Percentiles rank a stretch among this genome's conserved stretches.
These are phyloP conservation scores for Apamea sordens DNA, from an alignment of 2,888 invertebrate species.

Conservation along the genomic window DNA sequence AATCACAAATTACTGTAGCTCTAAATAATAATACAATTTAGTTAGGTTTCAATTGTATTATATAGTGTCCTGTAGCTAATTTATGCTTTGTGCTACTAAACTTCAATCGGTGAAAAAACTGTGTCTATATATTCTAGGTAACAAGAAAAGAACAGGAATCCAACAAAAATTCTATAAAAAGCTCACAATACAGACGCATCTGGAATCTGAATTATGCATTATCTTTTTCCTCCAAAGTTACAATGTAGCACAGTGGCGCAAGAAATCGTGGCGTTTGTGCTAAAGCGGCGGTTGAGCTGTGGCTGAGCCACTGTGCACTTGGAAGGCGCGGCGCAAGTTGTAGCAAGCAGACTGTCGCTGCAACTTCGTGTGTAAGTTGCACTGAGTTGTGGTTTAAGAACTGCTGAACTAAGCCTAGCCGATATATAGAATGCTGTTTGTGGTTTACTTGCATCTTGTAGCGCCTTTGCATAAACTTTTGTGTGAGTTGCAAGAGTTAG, in stretches of 20 bases:
- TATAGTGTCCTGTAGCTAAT: background rate
- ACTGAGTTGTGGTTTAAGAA: slow-evolving; percentile 46
- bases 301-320: slow-evolving; percentile 21
- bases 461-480: slow-evolving; percentile 17
- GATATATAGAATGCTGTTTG: slow-evolving; percentile 38
- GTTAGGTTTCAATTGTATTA: background rate
- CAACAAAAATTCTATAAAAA: background rate
- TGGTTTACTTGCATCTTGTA: slow-evolving; percentile 15
- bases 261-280: slow-evolving; percentile 47
- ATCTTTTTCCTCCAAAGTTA: slow-evolving; percentile 6
- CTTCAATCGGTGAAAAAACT: background rate
- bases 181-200: background rate
- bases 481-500: background rate
- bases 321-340: slow-evolving; percentile 14
- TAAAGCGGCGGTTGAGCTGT: slow-evolving; percentile 26
- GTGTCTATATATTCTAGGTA: background rate
- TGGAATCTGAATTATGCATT: slow-evolving; percentile 7
- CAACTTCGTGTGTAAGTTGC: slow-evolving; percentile 38
- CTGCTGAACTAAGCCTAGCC: slow-evolving; percentile 42
- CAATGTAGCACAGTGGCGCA: slow-evolving; percentile 29
- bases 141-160: background rate
- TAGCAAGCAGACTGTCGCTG: slow-evolving; percentile 26
- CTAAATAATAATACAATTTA: background rate
- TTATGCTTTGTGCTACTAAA: background rate
- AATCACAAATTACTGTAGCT: background rate